Conservation (phyloP, 2,888 invertebrate genomes). For the Nysson spinosus region DNA sequence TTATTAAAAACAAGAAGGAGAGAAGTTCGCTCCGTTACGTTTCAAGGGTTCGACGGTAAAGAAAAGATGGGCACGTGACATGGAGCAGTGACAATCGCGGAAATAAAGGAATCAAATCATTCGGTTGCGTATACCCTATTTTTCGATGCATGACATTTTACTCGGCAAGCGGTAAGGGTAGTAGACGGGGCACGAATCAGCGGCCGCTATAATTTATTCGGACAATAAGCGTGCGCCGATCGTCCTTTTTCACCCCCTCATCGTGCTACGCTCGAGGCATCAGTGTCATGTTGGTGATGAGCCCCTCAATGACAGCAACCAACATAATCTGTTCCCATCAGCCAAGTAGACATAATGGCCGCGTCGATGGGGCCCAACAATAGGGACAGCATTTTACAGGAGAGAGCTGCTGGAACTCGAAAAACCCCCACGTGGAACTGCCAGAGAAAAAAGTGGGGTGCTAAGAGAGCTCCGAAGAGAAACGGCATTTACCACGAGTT, state of each 20-base stretch:
- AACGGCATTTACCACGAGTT: not conserved
- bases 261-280: conserved; percentile 55
- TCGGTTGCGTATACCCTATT: conserved; percentile 44
- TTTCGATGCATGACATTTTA: conserved; percentile 47
- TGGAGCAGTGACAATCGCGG: conserved; percentile 18
- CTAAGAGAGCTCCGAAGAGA: not conserved
- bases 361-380: conserved; percentile 68
- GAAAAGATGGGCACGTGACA: conserved; percentile 27
- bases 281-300: conserved; percentile 72
- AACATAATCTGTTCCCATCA: conserved; percentile 76
- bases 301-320: conserved; percentile 74
- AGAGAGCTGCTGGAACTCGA: conserved; percentile 57
- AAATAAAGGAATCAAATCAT: conserved; percentile 46
- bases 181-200: conserved; percentile 23
- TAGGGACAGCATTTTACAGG: conserved; percentile 63
- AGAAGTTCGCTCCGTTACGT: not conserved
- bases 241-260: conserved; percentile 21
- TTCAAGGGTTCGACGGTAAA: conserved; percentile 1
- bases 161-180: conserved; percentile 40
- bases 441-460: conserved; percentile 25
- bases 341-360: conserved; percentile 72
- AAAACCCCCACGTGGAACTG: conserved; percentile 22
- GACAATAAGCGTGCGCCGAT: conserved; percentile 64
- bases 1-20: too few relatives aligned
- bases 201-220: conserved; percentile 68